Conservation (phyloP, 2,797 vertebrate genomes). For the Botia almorhae region DNA sequence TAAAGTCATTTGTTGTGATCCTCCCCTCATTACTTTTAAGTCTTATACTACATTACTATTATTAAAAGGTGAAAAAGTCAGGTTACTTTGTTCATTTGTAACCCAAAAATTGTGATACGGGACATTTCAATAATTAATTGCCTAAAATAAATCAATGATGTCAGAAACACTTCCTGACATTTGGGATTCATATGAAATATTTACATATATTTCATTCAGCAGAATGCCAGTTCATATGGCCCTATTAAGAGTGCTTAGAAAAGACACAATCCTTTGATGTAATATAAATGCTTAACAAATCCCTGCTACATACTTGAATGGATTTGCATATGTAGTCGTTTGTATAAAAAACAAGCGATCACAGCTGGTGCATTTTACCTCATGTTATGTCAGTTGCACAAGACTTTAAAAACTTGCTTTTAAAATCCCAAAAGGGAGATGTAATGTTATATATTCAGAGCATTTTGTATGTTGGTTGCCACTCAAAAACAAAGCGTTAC, state of each 20-base stretch:
- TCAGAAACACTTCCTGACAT: not conserved
- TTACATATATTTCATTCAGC: constrained; percentile 12
- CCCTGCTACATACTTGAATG: not conserved
- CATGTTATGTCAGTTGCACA: not conserved
- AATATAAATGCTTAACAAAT: constrained; percentile 33
- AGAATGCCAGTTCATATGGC: constrained; percentile 3
- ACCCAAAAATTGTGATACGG: not conserved
- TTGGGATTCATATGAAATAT: not conserved
- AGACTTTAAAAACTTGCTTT: not conserved
- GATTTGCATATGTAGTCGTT: constrained; percentile 20
- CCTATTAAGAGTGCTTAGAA: not conserved
- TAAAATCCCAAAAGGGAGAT: not conserved
- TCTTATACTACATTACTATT: not conserved
- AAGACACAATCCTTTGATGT: constrained; percentile 18
- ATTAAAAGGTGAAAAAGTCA: not conserved
- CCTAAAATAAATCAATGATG: not conserved
- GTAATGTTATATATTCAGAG: not conserved
- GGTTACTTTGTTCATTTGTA: no score
- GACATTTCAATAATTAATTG: not conserved
- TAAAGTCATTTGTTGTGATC: not conserved
- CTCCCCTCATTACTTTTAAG: not conserved
- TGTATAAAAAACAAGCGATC: constrained; percentile 5
- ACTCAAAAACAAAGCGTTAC: not conserved
- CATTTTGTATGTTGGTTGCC: not conserved
- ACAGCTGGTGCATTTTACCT: not conserved